These are phyloP conservation scores for Siderastrea siderea DNA, from an alignment of 92 coral and sea anemone species.

Conservation along the genomic window DNA sequence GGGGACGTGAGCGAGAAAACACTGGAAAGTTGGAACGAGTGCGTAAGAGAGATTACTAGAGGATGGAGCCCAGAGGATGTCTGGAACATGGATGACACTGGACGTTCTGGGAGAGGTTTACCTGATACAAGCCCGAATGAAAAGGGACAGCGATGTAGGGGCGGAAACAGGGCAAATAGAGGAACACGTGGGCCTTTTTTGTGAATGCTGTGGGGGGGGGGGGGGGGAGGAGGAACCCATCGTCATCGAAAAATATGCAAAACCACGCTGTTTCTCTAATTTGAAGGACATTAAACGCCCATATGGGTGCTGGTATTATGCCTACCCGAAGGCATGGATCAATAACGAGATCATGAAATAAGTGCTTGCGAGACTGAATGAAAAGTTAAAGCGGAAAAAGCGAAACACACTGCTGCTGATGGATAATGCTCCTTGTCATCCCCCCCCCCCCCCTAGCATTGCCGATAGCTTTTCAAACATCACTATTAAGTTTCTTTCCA, in stretches of 20 bases:
- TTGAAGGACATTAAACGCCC: constrained; percentile 61
- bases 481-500: background rate
- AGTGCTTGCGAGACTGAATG: constrained; percentile 20
- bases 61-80: constrained; percentile 74
- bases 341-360: constrained; percentile 64
- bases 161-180: constrained; percentile 60
- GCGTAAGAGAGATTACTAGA: constrained; percentile 45
- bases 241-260: constrained; percentile 64
- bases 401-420: no score
- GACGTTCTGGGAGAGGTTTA: constrained; percentile 67
- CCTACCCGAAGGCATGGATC: constrained; percentile 76
- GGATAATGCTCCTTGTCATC: no score
- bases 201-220: constrained; percentile 82
- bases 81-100: constrained; percentile 79
- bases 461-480: background rate
- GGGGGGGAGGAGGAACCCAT: constrained; percentile 76
- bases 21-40: constrained; percentile 49
- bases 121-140: constrained; percentile 62
- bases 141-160: constrained; percentile 52
- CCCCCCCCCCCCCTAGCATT: no score
- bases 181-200: constrained; percentile 77
- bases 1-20: constrained; percentile 29
- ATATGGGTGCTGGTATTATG: constrained; percentile 68
- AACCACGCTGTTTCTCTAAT: constrained; percentile 67
- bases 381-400: no score